Base-by-base conservation (phyloP, 2,797 vertebrate species). In the Botia kubotai region DNA sequence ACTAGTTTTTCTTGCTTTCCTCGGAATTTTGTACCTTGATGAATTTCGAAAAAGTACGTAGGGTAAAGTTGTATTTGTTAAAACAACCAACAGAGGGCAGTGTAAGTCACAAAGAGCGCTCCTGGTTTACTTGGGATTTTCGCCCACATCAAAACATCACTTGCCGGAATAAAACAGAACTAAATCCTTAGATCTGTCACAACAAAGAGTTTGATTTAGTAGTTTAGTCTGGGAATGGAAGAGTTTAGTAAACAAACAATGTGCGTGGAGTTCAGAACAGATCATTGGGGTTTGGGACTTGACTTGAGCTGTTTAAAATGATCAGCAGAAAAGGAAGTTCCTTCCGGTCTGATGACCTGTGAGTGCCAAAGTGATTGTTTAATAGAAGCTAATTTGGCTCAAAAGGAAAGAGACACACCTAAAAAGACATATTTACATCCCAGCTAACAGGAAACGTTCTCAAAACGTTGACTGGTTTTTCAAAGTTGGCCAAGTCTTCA, bases 51-150 rank as follows among this genome's bases (percentile, higher is more conserved):
- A 58, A 62, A 29, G 12, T 14, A 62, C 23, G 23, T 17, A 16
- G 50, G 2, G 23, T 62, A 14, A 14, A 14, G 12, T 7, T 62
- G 10, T 8, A 23, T 4, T 60, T 26, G 4, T 17, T n/a, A 11
- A 66, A 94, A 94, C 75, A 6, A 17, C 14, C 72, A 83, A 50
- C 26, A 80, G 72, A 57, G 67, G 77, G 50, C 48, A 39, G 52
- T 23, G 6, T 62, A 16, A 29, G 17, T 62, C 26, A 71, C 4
- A 21, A 48, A 19, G 29, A 1, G 19, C 16, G 13, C 5, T n/a
- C 2, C 4, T 66, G 50, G 10, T 63, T 29, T 6, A 13, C 14
- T 14, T 11, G 17, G 19, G 53, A 39, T 17, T 72, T 33, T 26
- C 8, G 13, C 62, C 53, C 62, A 58, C 33, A 60, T 8, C 4